Percentiles rank a stretch among this genome's conserved stretches.
Conservation (phyloP, 2,888 invertebrate genomes). For the Stenodema calcarata region DNA sequence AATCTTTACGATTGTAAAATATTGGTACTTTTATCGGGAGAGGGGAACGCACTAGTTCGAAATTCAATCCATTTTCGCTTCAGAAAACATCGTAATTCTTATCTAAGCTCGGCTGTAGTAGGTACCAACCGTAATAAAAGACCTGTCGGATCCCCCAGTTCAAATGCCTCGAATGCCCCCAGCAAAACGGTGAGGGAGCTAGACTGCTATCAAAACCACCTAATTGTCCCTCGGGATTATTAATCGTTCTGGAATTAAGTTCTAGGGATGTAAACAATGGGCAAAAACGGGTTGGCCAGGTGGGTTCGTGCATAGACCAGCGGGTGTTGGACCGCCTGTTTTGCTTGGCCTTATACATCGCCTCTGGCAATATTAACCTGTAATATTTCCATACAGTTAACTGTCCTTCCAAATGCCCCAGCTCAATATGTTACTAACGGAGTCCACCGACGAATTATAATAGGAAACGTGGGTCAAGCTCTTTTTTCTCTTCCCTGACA, state of each 20-base stretch:
- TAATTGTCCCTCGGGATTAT: neutral
- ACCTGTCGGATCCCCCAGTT: neutral
- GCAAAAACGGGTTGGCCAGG: conserved; percentile 2
- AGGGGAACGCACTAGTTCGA: too few relatives aligned
- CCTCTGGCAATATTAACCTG: neutral
- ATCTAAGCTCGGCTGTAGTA: too few relatives aligned
- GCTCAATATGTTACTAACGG: neutral
- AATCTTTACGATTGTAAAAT: too few relatives aligned
- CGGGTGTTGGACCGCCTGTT: neutral
- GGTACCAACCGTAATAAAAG: neutral
- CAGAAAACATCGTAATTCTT: too few relatives aligned
- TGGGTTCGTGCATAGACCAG: neutral
- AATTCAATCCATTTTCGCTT: too few relatives aligned
- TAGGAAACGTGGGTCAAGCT: neutral
- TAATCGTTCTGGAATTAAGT: conserved; percentile 13
- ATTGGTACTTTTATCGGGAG: too few relatives aligned
- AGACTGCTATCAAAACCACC: neutral
- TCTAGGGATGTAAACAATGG: conserved; percentile 1
- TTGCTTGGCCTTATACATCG: neutral
- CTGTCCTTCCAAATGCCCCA: neutral
- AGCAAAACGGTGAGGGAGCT: neutral
- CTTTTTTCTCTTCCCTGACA: neutral
- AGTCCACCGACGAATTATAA: neutral
- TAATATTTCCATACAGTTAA: neutral
- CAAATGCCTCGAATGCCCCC: neutral